Conservation (phyloP, 2,888 invertebrate genomes). For the Drosophila greeni region DNA sequence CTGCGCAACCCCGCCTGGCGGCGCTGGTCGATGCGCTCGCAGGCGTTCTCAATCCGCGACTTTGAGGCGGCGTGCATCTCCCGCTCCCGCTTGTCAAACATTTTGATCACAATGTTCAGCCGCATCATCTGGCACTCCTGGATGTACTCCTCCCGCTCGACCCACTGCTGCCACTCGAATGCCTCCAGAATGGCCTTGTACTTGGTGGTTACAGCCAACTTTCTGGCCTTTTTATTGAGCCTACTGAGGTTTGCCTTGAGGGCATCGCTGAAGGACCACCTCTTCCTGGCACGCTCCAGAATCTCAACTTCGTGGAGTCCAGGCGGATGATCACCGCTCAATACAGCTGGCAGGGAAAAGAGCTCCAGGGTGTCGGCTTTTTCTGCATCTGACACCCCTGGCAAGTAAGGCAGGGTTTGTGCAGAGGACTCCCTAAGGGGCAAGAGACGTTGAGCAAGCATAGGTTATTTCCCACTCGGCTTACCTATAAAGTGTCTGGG, state of each 20-base stretch:
- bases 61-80: conserved; percentile 67
- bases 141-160: conserved; percentile 88
- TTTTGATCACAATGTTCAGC: conserved; percentile 79
- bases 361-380: conserved; percentile 58
- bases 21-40: conserved; percentile 79
- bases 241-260: conserved; percentile 80
- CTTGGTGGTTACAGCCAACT: conserved; percentile 62
- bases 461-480: not conserved
- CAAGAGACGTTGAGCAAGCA: not conserved
- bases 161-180: conserved; percentile 91
- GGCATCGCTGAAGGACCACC: conserved; percentile 82
- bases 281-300: conserved; percentile 85
- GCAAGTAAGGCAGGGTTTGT: conserved; percentile 76
- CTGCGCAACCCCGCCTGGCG: conserved; percentile 81
- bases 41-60: conserved; percentile 81
- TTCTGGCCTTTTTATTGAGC: conserved; percentile 80
- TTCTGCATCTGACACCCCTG: conserved; percentile 61
- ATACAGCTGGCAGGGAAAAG: conserved; percentile 69
- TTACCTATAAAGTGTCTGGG: conserved; percentile 77
- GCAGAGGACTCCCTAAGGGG: conserved; percentile 76
- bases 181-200: conserved; percentile 85
- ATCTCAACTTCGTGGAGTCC: conserved; percentile 80
- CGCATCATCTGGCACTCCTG: conserved; percentile 85
- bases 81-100: conserved; percentile 82
- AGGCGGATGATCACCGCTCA: conserved; percentile 70